These are phyloP conservation scores for Beroe ovata DNA, from an alignment of 37 sponge, comb jelly and placozoan species.

Conservation along the genomic window DNA sequence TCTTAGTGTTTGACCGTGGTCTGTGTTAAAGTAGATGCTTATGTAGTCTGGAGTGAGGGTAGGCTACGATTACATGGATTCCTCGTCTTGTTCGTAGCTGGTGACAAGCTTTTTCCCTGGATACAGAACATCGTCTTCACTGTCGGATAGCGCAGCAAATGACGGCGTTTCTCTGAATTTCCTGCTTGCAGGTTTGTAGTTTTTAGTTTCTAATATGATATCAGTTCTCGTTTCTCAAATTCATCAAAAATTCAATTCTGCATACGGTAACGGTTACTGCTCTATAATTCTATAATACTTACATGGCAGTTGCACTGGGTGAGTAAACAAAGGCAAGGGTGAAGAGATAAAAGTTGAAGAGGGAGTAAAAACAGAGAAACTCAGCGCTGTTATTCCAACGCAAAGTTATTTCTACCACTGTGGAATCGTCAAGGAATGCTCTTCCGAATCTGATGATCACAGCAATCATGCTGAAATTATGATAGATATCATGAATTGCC, in stretches of 20 bases:
- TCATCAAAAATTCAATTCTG: no score
- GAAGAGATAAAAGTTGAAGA: slow-evolving; percentile 52
- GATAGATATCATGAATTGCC: no score
- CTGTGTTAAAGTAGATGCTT: no score
- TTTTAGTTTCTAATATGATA: no score
- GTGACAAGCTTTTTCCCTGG: slow-evolving; percentile 8
- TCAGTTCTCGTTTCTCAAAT: no score
- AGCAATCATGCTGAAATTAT: slow-evolving; percentile 32
- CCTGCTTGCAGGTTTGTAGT: slow-evolving; percentile 14
- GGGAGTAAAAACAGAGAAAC: slow-evolving; percentile 64
- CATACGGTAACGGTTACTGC: no score
- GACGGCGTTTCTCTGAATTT: not conserved
- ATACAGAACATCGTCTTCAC: slow-evolving; percentile 43
- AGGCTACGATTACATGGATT: slow-evolving; percentile 67
- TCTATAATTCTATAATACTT: slow-evolving; percentile 10
- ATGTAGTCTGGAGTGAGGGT: no score
- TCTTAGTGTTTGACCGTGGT: no score
- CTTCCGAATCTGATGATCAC: slow-evolving; percentile 20
- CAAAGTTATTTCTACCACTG: slow-evolving; percentile 13
- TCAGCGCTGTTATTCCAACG: slow-evolving; percentile 62
- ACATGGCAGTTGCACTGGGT: slow-evolving; percentile 32
- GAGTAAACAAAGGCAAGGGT: slow-evolving; percentile 63
- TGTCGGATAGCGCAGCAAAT: slow-evolving; percentile 16
- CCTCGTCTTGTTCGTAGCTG: slow-evolving; percentile 28
- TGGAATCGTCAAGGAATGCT: slow-evolving; percentile 28